Evolutionary conservation across 2,888 invertebrate species (phyloP).

Genomic region (Tipula confusa): DNA sequence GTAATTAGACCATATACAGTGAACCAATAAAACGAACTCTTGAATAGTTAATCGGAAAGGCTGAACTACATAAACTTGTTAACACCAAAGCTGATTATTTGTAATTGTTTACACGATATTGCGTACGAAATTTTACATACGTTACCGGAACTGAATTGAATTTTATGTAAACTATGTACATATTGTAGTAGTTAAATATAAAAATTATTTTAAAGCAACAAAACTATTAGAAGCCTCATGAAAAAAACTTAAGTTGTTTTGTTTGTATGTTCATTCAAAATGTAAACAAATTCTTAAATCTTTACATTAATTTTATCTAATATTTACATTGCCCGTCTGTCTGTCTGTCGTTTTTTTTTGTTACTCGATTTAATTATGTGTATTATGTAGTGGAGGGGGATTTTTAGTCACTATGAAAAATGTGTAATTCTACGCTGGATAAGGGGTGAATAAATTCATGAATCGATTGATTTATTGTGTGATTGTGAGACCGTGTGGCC

Average conservation of each 20-base stretch:
- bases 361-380: not conserved
- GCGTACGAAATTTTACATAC: not conserved
- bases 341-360: not conserved
- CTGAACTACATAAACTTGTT: not conserved
- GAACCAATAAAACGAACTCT: too few relatives aligned
- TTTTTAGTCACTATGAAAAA: too few relatives aligned
- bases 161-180: not conserved
- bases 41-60: not conserved
- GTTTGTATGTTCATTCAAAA: not conserved
- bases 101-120: not conserved
- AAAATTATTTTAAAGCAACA: not conserved
- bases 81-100: not conserved
- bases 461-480: too few relatives aligned
- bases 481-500: slow-evolving; percentile 36
- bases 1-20: not conserved
- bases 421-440: too few relatives aligned
- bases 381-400: too few relatives aligned
- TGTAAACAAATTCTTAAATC: not conserved
- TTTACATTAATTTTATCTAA: not conserved
- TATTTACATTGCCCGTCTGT: not conserved
- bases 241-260: not conserved
- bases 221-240: not conserved
- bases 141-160: not conserved
- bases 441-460: too few relatives aligned
- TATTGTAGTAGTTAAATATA: not conserved